These are phyloP conservation scores for Ctenomys sociabilis DNA, from an alignment of 2,113 vertebrate genomes.

Conservation along the genomic window DNA sequence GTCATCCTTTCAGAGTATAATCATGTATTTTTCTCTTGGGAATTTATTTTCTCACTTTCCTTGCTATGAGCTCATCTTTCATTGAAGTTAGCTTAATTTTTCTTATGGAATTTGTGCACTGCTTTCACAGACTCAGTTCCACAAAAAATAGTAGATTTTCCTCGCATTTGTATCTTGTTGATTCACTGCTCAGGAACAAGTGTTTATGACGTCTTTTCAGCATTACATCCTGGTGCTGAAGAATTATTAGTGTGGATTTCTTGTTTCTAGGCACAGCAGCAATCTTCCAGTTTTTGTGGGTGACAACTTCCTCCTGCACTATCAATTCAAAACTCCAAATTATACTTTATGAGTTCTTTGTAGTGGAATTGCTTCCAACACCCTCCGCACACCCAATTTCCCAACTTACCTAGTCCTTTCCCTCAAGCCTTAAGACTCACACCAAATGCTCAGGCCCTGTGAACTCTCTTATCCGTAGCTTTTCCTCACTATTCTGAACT, in stretches of 20 bases:
- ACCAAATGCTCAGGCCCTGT: not conserved
- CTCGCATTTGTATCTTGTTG: not conserved
- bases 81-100: not conserved
- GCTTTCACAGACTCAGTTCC: not conserved
- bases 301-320: not conserved
- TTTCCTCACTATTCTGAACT: not conserved
- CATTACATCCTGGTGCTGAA: not conserved
- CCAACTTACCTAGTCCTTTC: not conserved
- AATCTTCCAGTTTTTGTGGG: not conserved
- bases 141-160: not conserved
- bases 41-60: not conserved
- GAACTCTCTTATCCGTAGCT: not conserved
- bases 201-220: not conserved
- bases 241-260: not conserved
- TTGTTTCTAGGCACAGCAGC: not conserved
- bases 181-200: not conserved
- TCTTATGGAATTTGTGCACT: not conserved
- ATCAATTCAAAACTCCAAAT: not conserved
- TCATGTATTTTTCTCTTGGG: not conserved
- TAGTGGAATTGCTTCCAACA: not conserved
- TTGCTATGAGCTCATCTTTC: not conserved
- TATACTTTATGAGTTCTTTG: not conserved
- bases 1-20: not conserved
- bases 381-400: not conserved
- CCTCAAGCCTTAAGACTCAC: not conserved